Percentiles rank a stretch among this genome's conserved stretches.
phyloP scores from a whole-genome alignment of 2,113 vertebrate species.

The Ciconia stormi region DNA sequence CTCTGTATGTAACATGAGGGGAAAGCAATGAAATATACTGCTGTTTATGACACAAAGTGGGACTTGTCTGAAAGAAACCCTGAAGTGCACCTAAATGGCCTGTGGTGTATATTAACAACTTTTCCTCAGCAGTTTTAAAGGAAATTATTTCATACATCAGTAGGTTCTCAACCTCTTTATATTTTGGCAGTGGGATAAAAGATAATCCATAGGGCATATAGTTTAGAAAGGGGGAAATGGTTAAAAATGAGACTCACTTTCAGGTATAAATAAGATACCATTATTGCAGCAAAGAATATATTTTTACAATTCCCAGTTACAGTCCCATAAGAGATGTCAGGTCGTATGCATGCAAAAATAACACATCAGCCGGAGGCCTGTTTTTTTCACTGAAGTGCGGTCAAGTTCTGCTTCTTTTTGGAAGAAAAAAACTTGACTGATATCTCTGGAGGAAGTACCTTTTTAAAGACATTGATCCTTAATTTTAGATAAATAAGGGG shows the following conservation, averaged over 20 bases:
- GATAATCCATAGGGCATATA: no score
- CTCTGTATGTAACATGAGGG: rapidly evolving
- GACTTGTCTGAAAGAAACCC: neutral
- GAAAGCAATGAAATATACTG: rapidly evolving
- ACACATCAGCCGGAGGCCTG: neutral
- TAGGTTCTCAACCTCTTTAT: neutral
- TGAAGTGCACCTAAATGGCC: rapidly evolving
- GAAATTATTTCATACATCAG: neutral
- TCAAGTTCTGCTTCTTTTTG: neutral
- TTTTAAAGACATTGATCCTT: neutral
- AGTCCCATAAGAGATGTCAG: neutral
- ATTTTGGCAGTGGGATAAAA: neutral
- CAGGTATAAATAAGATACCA: neutral
- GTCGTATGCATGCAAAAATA: neutral
- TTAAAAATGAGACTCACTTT: neutral
- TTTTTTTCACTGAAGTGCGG: neutral
- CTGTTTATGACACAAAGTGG: rapidly evolving
- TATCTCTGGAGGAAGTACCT: neutral
- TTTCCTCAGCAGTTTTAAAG: neutral
- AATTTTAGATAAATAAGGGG: neutral
- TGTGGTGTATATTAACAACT: rapidly evolving
- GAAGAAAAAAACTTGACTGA: neutral
- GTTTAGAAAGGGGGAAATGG: neutral
- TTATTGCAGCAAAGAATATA: neutral
- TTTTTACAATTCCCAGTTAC: neutral